Percentiles rank a stretch among this genome's conserved stretches.
Evolutionary conservation across 2,888 invertebrate species (phyloP).

Genomic region (Serripes groenlandicus): DNA sequence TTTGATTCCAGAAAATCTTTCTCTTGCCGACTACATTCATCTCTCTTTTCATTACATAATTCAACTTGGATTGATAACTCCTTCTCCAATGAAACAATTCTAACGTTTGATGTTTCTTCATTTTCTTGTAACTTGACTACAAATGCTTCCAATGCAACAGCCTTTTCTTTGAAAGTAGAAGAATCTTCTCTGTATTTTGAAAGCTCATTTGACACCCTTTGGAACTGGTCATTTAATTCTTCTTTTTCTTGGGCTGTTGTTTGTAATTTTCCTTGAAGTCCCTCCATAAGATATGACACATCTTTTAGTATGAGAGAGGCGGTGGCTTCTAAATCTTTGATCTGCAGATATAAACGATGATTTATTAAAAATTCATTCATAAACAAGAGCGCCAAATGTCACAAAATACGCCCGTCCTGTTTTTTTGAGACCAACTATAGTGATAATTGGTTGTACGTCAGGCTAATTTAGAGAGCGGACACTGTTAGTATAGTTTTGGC

Average conservation of each 20-base stretch:
- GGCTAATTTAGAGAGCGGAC: no score
- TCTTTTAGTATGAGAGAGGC: slow-evolving; percentile 48
- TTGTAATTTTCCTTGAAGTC: slow-evolving; percentile 37
- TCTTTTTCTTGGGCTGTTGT: slow-evolving; percentile 18
- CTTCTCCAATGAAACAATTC: slow-evolving; percentile 27
- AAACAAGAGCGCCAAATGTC: no score
- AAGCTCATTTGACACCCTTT: slow-evolving; percentile 16
- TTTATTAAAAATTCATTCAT: no score
- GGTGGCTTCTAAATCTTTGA: slow-evolving; percentile 52
- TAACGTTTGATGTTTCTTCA: slow-evolving; percentile 37
- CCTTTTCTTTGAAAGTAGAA: slow-evolving; percentile 31
- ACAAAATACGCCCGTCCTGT: no score
- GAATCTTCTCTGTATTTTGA: slow-evolving; percentile 37
- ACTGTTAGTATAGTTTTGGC: no score
- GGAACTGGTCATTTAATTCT: slow-evolving; percentile 16
- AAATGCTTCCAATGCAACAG: slow-evolving; percentile 36
- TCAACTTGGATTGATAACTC: slow-evolving; percentile 23
- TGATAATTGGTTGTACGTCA: no score
- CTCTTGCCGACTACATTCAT: slow-evolving; percentile 38
- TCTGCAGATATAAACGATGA: no score
- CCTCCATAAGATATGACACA: slow-evolving; percentile 45
- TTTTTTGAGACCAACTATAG: no score
- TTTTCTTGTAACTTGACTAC: slow-evolving; percentile 43
- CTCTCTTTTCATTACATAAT: slow-evolving; percentile 35
- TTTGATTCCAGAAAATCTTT: slow-evolving; percentile 38